phyloP scores from a whole-genome alignment of 2,113 vertebrate genomes.

The Myodes glareolus region DNA sequence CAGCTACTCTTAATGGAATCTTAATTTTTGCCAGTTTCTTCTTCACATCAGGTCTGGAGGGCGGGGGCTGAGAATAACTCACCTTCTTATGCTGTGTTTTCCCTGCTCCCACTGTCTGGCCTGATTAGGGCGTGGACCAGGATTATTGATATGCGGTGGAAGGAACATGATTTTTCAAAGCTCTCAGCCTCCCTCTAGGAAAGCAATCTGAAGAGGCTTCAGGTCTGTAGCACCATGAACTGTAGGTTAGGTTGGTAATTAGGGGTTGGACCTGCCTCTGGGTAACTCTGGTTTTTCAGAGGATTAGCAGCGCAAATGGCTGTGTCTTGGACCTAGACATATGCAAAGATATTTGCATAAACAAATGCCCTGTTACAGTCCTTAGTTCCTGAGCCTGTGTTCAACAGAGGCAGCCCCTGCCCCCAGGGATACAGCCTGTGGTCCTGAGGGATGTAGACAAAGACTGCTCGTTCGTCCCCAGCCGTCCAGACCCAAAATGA shows the following conservation, averaged over 20 bases:
- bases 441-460: fast-evolving
- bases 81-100: not conserved
- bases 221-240: not conserved
- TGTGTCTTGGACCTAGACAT: not conserved
- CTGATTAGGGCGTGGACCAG: not conserved
- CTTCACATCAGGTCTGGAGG: not conserved
- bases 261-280: not conserved
- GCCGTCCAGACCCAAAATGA: too few species aligned
- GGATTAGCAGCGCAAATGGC: not conserved
- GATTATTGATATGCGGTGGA: not conserved
- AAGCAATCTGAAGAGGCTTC: not conserved
- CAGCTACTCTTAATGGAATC: not conserved
- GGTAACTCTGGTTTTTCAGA: not conserved
- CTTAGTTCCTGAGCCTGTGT: not conserved
- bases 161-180: not conserved
- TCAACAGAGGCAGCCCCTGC: not conserved
- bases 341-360: not conserved
- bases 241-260: not conserved
- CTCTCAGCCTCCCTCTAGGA: not conserved
- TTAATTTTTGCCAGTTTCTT: not conserved
- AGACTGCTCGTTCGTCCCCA: too few species aligned
- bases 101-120: not conserved
- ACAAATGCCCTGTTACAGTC: not conserved
- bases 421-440: not conserved
- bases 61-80: not conserved